phyloP scores from a whole-genome alignment of 2,888 invertebrate species.

The Lutraria lutraria region DNA sequence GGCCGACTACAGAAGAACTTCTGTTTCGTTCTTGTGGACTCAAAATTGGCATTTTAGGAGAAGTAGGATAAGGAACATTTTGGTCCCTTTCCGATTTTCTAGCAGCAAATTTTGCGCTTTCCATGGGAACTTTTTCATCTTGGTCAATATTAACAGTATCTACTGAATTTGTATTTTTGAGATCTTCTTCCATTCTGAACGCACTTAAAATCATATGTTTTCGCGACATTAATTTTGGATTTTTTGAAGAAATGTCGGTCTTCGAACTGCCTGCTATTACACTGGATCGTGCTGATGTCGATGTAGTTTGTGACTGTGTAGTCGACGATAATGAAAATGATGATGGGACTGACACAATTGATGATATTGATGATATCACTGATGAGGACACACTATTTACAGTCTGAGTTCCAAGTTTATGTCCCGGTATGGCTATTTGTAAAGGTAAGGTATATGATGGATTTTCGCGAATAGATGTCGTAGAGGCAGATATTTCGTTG shows the following conservation, averaged over 20 bases:
- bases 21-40: slow-evolving; percentile 81
- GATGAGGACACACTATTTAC: slow-evolving; percentile 3
- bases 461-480: slow-evolving; percentile 8
- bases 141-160: slow-evolving; percentile 65
- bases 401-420: slow-evolving; percentile 33
- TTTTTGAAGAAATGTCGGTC: slow-evolving; percentile 40
- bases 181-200: slow-evolving; percentile 77
- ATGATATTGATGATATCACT: not conserved
- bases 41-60: slow-evolving; percentile 84
- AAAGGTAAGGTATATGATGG: slow-evolving; percentile 59
- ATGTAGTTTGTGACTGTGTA: not conserved
- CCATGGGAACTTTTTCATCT: slow-evolving; percentile 62
- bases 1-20: slow-evolving; percentile 64
- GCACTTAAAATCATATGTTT: slow-evolving; percentile 80
- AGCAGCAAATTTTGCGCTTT: slow-evolving; percentile 56
- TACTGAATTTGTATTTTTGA: slow-evolving; percentile 70
- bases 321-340: slow-evolving; percentile 24
- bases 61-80: slow-evolving; percentile 71
- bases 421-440: slow-evolving; percentile 67
- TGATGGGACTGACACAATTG: not conserved
- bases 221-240: slow-evolving; percentile 66
- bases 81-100: slow-evolving; percentile 60
- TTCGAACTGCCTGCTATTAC: slow-evolving; percentile 34
- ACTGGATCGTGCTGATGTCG: slow-evolving; percentile 30
- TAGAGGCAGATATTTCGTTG: not conserved